Evolutionary conservation across 2,797 vertebrate genomes (phyloP).

Genomic region (Vespertilio murinus): DNA sequence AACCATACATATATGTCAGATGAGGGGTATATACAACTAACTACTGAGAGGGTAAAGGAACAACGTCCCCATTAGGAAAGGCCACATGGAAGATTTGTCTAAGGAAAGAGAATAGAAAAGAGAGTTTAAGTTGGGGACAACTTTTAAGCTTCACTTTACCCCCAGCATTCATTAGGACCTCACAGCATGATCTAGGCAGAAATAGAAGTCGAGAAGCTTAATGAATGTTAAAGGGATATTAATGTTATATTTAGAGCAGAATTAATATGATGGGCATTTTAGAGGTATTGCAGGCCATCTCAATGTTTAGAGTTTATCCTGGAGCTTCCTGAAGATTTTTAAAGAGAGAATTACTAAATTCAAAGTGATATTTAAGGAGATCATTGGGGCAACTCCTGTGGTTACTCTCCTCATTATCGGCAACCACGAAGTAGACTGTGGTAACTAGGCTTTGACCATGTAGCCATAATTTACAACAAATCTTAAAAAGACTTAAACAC

Average conservation of each 20-base stretch:
- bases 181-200: neutral
- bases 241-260: constrained; percentile 17
- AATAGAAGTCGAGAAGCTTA: neutral
- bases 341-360: constrained; percentile 42
- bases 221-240: neutral
- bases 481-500: constrained; percentile 31
- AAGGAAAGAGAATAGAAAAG: constrained; percentile 1
- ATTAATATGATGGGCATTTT: constrained; percentile 3
- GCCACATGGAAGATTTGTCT: neutral
- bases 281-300: neutral
- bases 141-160: too few relatives aligned
- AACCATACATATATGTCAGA: neutral
- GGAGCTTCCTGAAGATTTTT: constrained; percentile 12
- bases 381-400: neutral
- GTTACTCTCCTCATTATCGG: neutral
- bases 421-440: neutral
- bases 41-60: neutral
- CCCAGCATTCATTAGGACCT: neutral
- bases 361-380: constrained; percentile 28
- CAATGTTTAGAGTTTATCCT: constrained; percentile 12
- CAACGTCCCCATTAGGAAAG: neutral
- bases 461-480: constrained; percentile 12
- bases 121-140: neutral
- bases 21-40: neutral
- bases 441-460: neutral